Percentiles rank a stretch among this genome's conserved stretches.
These are phyloP conservation scores for Zygogramma bicolorata DNA, from an alignment of 2,888 invertebrate species.

Conservation along the genomic window DNA sequence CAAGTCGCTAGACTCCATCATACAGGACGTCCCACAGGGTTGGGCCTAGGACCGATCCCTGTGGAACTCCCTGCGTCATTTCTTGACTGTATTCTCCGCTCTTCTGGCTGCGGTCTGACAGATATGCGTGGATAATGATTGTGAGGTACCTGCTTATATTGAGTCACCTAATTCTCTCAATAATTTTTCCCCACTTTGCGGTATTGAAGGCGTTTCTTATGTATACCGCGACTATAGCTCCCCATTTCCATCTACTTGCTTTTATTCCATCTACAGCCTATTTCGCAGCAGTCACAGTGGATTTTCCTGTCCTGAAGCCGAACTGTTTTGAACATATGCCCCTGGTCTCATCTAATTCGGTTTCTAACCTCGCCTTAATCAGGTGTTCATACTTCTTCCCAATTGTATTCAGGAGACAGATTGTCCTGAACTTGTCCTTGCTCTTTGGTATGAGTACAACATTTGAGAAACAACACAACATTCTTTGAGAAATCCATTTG, in stretches of 20 bases:
- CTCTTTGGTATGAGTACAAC: slow-evolving; percentile 19
- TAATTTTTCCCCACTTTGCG: neutral
- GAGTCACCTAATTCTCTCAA: neutral
- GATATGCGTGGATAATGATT: neutral
- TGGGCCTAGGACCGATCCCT: neutral
- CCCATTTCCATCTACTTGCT: slow-evolving; percentile 15
- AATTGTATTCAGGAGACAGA: neutral
- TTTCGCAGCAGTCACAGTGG: neutral
- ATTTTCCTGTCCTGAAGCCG: neutral
- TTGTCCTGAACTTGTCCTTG: neutral
- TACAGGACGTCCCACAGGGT: no score
- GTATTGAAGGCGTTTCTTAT: neutral
- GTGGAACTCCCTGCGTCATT: neutral
- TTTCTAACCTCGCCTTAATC: neutral
- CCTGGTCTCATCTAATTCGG: neutral
- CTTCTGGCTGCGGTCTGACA: neutral
- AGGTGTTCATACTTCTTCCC: neutral
- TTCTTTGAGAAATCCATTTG: slow-evolving; percentile 17
- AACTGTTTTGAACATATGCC: neutral
- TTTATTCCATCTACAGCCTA: slow-evolving; percentile 21
- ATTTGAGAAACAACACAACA: slow-evolving; percentile 37
- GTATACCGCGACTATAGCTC: neutral
- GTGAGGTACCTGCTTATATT: neutral
- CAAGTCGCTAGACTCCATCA: neutral
- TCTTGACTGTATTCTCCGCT: neutral